These are phyloP conservation scores for Pseudococcus viburni DNA, from an alignment of 2,888 invertebrate species.

Conservation along the genomic window DNA sequence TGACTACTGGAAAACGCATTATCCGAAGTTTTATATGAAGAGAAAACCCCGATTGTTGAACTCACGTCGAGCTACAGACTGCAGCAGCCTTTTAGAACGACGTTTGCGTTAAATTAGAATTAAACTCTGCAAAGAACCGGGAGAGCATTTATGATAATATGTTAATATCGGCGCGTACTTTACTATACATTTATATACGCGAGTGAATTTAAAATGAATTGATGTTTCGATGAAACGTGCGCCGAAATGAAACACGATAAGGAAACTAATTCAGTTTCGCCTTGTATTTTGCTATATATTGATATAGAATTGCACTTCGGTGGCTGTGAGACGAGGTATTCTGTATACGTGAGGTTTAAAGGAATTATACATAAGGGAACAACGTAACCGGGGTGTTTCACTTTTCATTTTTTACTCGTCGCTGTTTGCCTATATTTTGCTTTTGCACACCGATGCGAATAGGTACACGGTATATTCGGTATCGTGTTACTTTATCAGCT, in stretches of 20 bases:
- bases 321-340: not conserved
- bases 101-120: constrained; percentile 19
- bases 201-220: constrained; percentile 60
- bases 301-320: constrained; percentile 51
- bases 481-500: constrained; percentile 54
- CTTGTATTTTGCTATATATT: not conserved
- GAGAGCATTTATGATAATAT: constrained; percentile 42
- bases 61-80: not conserved
- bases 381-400: constrained; percentile 31
- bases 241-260: constrained; percentile 60
- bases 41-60: no score
- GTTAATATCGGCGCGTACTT: constrained; percentile 27
- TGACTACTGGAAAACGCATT: no score
- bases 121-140: constrained; percentile 24
- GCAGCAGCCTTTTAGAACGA: not conserved
- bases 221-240: constrained; percentile 58
- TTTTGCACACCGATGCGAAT: constrained; percentile 20
- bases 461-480: not conserved
- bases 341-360: constrained; percentile 45
- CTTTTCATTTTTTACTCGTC: constrained; percentile 27
- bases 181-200: constrained; percentile 2
- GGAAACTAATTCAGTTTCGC: constrained; percentile 58
- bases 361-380: constrained; percentile 57
- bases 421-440: constrained; percentile 40
- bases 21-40: no score